Conservation (phyloP, 2,113 vertebrate species). For the Odontesthes bonariensis region DNA sequence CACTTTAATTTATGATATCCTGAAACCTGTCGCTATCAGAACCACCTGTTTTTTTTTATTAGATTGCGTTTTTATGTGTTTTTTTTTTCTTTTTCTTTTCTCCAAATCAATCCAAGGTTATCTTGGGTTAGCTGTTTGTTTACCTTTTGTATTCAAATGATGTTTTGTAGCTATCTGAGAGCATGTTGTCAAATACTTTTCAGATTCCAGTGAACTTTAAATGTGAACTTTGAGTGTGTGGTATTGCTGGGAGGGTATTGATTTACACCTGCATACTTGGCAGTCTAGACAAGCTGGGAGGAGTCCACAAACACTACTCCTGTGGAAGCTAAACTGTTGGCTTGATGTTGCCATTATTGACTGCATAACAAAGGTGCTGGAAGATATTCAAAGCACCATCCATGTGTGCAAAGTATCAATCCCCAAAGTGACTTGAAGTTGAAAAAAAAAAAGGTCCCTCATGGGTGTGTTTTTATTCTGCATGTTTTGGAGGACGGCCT, state of each 20-base stretch:
- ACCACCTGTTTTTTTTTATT: slow-evolving; percentile 25
- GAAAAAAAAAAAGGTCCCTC: not conserved
- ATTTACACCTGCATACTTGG: slow-evolving; percentile 71
- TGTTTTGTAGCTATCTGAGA: slow-evolving; percentile 35
- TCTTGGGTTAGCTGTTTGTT: not conserved
- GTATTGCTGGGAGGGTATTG: slow-evolving; percentile 39
- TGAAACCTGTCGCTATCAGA: slow-evolving; percentile 25
- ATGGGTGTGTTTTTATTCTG: slow-evolving; percentile 1
- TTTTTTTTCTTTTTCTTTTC: slow-evolving; percentile 1
- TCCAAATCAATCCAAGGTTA: not conserved
- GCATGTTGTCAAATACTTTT: slow-evolving; percentile 11
- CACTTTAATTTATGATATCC: slow-evolving; percentile 35
- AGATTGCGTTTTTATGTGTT: not conserved
- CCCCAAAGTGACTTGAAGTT: slow-evolving; percentile 1
- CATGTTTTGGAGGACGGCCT: not conserved
- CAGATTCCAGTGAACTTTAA: slow-evolving; percentile 43
- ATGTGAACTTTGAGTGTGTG: slow-evolving; percentile 23
- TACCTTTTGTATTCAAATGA: not conserved
- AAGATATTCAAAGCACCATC: slow-evolving; percentile 7
- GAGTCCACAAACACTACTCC: slow-evolving; percentile 34
- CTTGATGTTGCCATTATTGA: slow-evolving; percentile 33
- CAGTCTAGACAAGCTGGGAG: slow-evolving; percentile 59
- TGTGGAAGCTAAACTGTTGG: slow-evolving; percentile 37
- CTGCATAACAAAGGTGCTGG: slow-evolving; percentile 35
- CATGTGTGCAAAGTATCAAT: slow-evolving; percentile 3